Evolutionary conservation across 2,113 vertebrate species (phyloP).

Genomic region (Podocnemis expansa): DNA sequence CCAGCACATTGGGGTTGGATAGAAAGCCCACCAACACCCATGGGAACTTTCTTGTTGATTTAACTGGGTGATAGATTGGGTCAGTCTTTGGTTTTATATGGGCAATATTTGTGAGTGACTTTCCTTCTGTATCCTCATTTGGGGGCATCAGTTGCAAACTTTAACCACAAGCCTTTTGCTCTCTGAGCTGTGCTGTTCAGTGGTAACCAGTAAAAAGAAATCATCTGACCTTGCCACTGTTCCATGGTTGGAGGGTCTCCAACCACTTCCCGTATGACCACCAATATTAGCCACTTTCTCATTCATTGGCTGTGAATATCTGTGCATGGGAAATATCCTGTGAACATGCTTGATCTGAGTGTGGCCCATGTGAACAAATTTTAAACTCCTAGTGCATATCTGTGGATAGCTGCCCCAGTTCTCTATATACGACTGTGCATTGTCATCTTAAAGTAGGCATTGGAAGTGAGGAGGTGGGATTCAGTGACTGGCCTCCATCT

Average conservation of each 20-base stretch:
- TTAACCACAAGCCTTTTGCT: background rate
- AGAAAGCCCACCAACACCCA: slow-evolving; percentile 49
- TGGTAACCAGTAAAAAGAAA: background rate
- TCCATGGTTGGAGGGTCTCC: background rate
- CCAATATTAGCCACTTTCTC: background rate
- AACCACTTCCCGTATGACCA: accelerated
- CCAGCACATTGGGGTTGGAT: slow-evolving; percentile 36
- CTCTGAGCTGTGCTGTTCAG: accelerated
- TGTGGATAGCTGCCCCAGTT: background rate
- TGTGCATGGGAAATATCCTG: background rate
- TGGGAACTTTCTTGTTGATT: slow-evolving; percentile 63
- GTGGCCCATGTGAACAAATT: background rate
- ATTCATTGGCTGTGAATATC: background rate
- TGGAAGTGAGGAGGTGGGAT: background rate
- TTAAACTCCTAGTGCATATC: background rate
- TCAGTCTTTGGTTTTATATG: slow-evolving; percentile 23
- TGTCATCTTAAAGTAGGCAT: background rate
- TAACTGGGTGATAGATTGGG: background rate
- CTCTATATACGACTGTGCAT: background rate
- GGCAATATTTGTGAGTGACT: slow-evolving; percentile 20
- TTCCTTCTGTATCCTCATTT: slow-evolving; percentile 16
- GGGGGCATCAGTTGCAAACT: background rate
- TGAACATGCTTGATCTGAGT: background rate
- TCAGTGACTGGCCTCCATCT: background rate
- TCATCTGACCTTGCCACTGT: accelerated